Percentiles rank a stretch among this genome's conserved stretches.
Conservation (phyloP, 2,888 invertebrate genomes). For the Hymenopus coronatus region DNA sequence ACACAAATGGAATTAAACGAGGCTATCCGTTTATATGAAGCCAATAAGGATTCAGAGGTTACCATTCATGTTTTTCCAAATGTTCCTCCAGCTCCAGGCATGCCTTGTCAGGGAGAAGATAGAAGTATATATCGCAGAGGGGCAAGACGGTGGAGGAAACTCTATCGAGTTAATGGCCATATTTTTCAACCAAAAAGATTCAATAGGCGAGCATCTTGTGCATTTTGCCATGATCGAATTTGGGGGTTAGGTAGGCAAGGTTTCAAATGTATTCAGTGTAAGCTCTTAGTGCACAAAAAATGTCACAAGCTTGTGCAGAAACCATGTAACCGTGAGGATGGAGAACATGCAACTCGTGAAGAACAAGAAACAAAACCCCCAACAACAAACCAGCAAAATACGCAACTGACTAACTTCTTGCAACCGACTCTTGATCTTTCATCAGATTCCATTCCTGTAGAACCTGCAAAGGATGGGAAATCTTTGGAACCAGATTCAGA, state of each 20-base stretch:
- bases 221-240: slow-evolving; percentile 96
- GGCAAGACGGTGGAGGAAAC: slow-evolving; percentile 95
- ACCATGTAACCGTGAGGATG: slow-evolving; percentile 81
- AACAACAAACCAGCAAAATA: slow-evolving; percentile 51
- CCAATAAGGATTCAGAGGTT: slow-evolving; percentile 2
- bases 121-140: slow-evolving; percentile 97
- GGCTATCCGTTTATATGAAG: slow-evolving; percentile 3
- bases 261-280: slow-evolving; percentile 98
- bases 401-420: slow-evolving; percentile 45
- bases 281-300: slow-evolving; percentile 97
- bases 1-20: background rate
- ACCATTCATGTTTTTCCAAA: background rate
- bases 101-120: background rate
- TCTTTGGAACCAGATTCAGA: slow-evolving; percentile 79
- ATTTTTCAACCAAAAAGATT: slow-evolving; percentile 98
- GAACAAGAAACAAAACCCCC: slow-evolving; percentile 48
- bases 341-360: slow-evolving; percentile 51
- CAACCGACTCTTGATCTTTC: slow-evolving; percentile 57
- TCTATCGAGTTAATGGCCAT: slow-evolving; percentile 98
- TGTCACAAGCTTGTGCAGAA: slow-evolving; percentile 97
- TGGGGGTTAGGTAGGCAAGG: slow-evolving; percentile 99
- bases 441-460: slow-evolving; percentile 60
- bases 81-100: background rate
- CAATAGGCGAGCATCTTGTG: slow-evolving; percentile 97
- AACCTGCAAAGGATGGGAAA: slow-evolving; percentile 60